A percentile compares a stretch with the other conserved stretches of the same genome.
phyloP scores from a whole-genome alignment of 2,797 vertebrate genomes.

The Delichon dasypus region DNA sequence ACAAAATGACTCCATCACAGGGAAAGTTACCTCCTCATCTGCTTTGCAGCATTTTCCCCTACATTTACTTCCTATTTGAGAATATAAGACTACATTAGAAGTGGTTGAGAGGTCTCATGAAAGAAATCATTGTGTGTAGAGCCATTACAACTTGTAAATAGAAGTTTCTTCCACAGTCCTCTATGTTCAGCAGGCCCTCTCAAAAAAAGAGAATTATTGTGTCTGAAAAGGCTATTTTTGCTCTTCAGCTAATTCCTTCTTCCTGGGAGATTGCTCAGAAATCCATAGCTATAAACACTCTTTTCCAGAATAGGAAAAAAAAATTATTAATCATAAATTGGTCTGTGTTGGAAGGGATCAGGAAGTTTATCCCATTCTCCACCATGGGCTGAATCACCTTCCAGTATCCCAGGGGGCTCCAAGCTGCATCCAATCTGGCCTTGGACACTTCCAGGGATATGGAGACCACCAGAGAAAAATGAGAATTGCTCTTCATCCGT shows the following conservation, averaged over 20 bases:
- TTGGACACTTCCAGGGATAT: not conserved
- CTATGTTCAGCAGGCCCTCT: not conserved
- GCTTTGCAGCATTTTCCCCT: not conserved
- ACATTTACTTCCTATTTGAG: not conserved
- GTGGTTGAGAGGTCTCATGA: not conserved
- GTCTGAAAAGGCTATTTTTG: not conserved
- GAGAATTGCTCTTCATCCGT: not conserved
- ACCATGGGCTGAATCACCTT: not conserved
- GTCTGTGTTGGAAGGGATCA: not conserved
- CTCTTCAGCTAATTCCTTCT: not conserved
- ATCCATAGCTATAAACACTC: not conserved
- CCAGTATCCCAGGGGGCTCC: not conserved
- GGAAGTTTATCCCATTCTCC: not conserved
- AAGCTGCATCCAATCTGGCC: fast-evolving
- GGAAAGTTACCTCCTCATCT: not conserved
- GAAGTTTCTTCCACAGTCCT: not conserved
- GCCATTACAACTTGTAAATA: not conserved
- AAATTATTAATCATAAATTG: not conserved
- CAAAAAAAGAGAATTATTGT: not conserved
- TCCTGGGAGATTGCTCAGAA: not conserved
- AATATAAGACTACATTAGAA: not conserved
- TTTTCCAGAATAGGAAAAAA: not conserved
- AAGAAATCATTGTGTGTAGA: not conserved
- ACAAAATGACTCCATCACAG: not conserved
- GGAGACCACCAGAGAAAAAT: not conserved